These are phyloP conservation scores for Echinarachnius parma DNA, from an alignment of 53 echinoderm and acorn worm species.

Conservation along the genomic window DNA sequence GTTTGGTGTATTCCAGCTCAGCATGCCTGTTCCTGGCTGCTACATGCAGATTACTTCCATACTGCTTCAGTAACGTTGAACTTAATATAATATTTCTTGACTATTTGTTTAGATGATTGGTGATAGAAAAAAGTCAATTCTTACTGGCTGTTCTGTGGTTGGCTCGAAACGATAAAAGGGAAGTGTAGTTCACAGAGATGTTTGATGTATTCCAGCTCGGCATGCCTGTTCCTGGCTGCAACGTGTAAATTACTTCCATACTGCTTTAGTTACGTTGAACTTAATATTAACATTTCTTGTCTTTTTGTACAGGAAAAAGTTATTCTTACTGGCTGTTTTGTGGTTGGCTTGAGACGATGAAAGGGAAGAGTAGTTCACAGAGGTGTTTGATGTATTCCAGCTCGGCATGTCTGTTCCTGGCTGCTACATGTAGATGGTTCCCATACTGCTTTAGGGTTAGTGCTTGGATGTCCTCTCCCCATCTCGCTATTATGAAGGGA, in stretches of 20 bases:
- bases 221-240: slow-evolving; percentile 70
- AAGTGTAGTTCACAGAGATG: slow-evolving; percentile 78
- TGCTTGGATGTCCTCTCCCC: slow-evolving; percentile 75
- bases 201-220: slow-evolving; percentile 83
- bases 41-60: slow-evolving; percentile 70
- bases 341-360: slow-evolving; percentile 70
- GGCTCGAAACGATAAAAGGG: slow-evolving; percentile 69
- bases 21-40: slow-evolving; percentile 74
- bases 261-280: no score
- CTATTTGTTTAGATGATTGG: no score
- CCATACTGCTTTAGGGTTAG: slow-evolving; percentile 68
- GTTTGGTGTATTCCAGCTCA: slow-evolving; percentile 80
- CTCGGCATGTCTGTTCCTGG: slow-evolving; percentile 74
- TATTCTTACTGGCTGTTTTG: slow-evolving; percentile 84
- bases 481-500: slow-evolving; percentile 74
- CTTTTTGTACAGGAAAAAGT: no score
- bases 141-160: slow-evolving; percentile 76
- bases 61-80: no score
- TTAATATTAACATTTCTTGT: no score
- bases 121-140: no score
- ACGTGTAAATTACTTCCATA: slow-evolving; percentile 72
- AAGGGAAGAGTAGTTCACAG: slow-evolving; percentile 71
- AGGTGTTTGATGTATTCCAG: slow-evolving; percentile 84
- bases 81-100: no score
- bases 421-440: slow-evolving; percentile 69